Conservation (phyloP, 2,888 invertebrate genomes). For the Rhingia rostrata region DNA sequence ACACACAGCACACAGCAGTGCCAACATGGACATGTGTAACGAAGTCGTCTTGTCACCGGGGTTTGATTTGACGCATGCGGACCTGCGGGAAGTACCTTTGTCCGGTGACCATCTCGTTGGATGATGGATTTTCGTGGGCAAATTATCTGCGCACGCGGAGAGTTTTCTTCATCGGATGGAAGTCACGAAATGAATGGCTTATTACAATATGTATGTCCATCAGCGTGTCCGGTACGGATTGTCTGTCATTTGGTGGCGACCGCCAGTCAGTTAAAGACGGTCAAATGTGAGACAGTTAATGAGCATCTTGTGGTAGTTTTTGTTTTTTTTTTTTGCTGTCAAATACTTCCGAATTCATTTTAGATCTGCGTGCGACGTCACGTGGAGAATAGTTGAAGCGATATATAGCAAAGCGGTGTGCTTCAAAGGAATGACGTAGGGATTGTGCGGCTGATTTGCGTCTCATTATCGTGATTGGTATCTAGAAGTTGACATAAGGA, state of each 20-base stretch:
- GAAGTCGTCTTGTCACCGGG: slow-evolving; percentile 59
- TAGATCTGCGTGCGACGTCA: slow-evolving; percentile 3
- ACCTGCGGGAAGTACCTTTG: slow-evolving; percentile 2
- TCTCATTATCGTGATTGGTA: background rate
- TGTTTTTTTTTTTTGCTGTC: background rate
- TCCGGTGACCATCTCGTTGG: slow-evolving; percentile 10
- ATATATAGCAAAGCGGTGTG: slow-evolving; percentile 7
- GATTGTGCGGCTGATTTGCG: slow-evolving; percentile 17
- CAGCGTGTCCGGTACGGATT: slow-evolving; percentile 55
- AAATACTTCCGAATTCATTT: slow-evolving; percentile 20
- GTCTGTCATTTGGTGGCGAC: slow-evolving; percentile 39
- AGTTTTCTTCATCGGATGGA: slow-evolving; percentile 28
- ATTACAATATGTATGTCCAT: slow-evolving; percentile 69
- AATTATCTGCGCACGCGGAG: slow-evolving; percentile 45
- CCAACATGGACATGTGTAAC: slow-evolving; percentile 59
- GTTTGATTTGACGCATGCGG: slow-evolving; percentile 23
- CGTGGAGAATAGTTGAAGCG: background rate
- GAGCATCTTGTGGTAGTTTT: slow-evolving; percentile 45
- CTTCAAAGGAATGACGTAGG: slow-evolving; percentile 15
- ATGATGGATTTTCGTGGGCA: slow-evolving; percentile 42
- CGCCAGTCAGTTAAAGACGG: background rate
- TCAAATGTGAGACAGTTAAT: slow-evolving; percentile 52
- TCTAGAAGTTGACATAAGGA: slow-evolving; percentile 10
- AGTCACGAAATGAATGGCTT: slow-evolving; percentile 66
- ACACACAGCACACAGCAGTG: background rate